Percentiles rank a stretch among this genome's conserved stretches.
phyloP scores from a whole-genome alignment of 2,888 invertebrate genomes.

The Liopterus haemorrhoidalis region DNA sequence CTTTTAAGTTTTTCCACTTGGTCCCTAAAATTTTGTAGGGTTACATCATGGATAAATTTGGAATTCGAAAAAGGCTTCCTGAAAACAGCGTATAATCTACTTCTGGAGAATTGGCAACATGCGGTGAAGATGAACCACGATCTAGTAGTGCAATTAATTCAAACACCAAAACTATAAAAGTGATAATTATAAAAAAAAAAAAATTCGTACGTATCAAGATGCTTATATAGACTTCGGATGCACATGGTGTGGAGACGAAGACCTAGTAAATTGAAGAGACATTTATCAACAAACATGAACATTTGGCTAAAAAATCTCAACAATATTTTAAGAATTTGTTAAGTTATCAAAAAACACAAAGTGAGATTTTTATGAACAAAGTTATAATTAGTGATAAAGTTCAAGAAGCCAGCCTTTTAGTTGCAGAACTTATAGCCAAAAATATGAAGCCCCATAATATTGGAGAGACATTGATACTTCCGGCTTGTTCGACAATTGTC shows the following conservation, averaged over 20 bases:
- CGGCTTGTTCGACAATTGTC: slow-evolving; percentile 10
- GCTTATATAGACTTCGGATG: slow-evolving; percentile 7
- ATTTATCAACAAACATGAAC: slow-evolving; percentile 9
- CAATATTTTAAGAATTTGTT: slow-evolving; percentile 10
- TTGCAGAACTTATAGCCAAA: too few species aligned
- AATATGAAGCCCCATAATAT: slow-evolving; percentile 12
- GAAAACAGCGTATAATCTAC: too few species aligned
- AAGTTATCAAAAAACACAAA: slow-evolving; percentile 11
- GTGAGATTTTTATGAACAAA: slow-evolving; percentile 5
- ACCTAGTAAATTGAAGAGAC: slow-evolving; percentile 10
- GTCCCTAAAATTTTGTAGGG: too few species aligned
- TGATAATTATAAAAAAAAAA: slow-evolving; percentile 4
- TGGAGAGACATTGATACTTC: slow-evolving; percentile 10
- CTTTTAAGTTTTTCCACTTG: too few species aligned
- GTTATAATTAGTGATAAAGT: slow-evolving; percentile 1
- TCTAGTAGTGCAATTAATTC: too few species aligned
- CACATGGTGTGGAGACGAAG: slow-evolving; percentile 10
- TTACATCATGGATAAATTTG: too few species aligned
- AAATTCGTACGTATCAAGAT: slow-evolving; percentile 10
- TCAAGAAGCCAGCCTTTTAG: slow-evolving; percentile 1
- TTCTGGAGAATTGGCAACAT: too few species aligned
- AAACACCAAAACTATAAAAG: too few species aligned
- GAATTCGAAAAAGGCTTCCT: too few species aligned
- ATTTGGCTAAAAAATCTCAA: slow-evolving; percentile 10
- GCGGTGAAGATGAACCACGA: too few species aligned